Conservation (phyloP, 2,797 vertebrate genomes). For the Podarcis siculus region DNA sequence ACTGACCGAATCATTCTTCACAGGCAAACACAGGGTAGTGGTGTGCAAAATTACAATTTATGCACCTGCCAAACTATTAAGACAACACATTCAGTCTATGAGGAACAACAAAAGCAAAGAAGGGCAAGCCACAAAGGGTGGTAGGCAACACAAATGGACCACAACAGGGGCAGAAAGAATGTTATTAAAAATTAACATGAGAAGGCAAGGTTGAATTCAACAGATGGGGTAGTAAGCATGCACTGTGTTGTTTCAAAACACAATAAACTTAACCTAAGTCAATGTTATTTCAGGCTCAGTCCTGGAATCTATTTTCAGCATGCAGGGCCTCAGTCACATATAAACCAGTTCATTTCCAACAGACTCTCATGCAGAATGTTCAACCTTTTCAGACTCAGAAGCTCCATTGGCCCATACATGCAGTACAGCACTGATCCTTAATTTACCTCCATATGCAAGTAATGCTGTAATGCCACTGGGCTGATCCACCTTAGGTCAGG, state of each 20-base stretch:
- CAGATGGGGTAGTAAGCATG: background rate
- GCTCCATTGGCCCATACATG: too few species aligned
- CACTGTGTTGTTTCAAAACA: background rate
- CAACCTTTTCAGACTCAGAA: too few species aligned
- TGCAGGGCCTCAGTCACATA: background rate
- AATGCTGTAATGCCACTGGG: too few species aligned
- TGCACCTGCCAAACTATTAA: background rate
- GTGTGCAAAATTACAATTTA: background rate
- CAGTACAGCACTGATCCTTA: too few species aligned
- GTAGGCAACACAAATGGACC: background rate
- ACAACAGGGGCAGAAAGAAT: background rate
- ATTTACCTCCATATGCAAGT: too few species aligned
- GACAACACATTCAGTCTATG: background rate
- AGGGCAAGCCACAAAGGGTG: background rate
- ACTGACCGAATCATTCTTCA: background rate
- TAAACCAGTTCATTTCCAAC: background rate
- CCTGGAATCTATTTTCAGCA: background rate
- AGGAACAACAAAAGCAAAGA: background rate
- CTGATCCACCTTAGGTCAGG: too few species aligned
- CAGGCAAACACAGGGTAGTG: background rate
- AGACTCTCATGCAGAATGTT: too few species aligned
- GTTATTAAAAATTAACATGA: background rate
- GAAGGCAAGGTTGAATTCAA: background rate
- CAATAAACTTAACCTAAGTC: background rate
- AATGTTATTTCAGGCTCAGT: background rate